phyloP scores from a whole-genome alignment of 2,888 invertebrate species.

The Limnephilus lunatus region DNA sequence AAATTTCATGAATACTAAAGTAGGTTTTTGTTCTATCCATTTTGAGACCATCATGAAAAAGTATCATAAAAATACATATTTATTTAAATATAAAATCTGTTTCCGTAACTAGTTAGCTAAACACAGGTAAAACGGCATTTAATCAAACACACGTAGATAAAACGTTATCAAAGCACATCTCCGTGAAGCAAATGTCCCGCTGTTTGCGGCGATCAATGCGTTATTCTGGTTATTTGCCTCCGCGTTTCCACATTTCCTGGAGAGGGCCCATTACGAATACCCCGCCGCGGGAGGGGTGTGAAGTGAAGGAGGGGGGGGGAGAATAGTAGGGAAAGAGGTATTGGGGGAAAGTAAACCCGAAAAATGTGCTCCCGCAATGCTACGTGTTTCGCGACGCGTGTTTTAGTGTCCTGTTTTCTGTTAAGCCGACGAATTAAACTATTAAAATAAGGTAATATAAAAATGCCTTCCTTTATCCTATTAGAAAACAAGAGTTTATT shows the following conservation, averaged over 20 bases:
- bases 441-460: not conserved
- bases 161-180: slow-evolving; percentile 2
- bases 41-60: not conserved
- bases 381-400: not conserved
- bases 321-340: too few species aligned
- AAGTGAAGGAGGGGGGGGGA: not conserved
- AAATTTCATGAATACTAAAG: not conserved
- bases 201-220: slow-evolving; percentile 8
- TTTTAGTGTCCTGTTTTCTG: slow-evolving; percentile 3
- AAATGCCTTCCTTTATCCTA: not conserved
- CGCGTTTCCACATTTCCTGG: slow-evolving; percentile 35
- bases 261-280: slow-evolving; percentile 16
- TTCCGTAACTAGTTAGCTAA: not conserved
- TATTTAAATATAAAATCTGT: not conserved
- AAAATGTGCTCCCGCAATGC: slow-evolving; percentile 2
- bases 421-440: not conserved
- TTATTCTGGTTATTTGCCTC: slow-evolving; percentile 17
- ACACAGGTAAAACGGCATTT: not conserved
- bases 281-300: not conserved
- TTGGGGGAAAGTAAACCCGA: not conserved
- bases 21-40: not conserved
- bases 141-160: not conserved
- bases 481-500: too few species aligned
- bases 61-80: not conserved
- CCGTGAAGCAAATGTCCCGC: not conserved